A percentile compares a stretch with the other conserved stretches of the same genome.
phyloP scores from a whole-genome alignment of 1,140 invertebrate genomes.

The Cardiocondyla obscurior region DNA sequence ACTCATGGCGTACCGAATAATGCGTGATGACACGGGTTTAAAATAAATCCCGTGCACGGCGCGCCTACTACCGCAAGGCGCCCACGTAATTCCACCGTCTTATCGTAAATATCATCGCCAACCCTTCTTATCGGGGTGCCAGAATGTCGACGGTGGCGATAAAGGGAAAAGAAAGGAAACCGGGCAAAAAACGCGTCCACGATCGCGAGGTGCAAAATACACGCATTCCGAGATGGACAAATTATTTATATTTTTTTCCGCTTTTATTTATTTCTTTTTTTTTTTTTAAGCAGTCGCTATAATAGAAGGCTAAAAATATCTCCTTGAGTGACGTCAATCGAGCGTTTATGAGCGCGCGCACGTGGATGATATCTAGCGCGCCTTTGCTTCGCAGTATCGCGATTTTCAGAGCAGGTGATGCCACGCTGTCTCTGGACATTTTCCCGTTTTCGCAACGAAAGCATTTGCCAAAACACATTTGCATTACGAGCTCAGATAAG shows the following conservation, averaged over 20 bases:
- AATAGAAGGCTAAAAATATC: conserved; percentile 32
- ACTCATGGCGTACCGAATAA: conserved; percentile 50
- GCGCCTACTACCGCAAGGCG: conserved; percentile 11
- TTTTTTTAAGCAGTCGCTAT: not conserved
- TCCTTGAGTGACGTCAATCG: conserved; percentile 28
- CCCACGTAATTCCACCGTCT: conserved; percentile 10
- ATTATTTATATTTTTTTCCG: too few species aligned
- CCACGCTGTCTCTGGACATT: too few species aligned
- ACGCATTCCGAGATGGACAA: not conserved
- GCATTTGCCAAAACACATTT: too few species aligned
- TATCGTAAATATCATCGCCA: conserved; percentile 44
- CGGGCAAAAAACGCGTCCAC: not conserved
- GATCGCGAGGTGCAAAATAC: not conserved
- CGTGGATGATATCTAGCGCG: not conserved
- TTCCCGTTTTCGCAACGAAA: too few species aligned
- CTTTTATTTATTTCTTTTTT: not conserved
- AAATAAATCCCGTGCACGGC: conserved; percentile 32
- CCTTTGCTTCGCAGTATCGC: not conserved
- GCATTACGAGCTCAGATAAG: not conserved
- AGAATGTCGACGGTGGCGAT: conserved; percentile 11
- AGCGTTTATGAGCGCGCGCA: not conserved
- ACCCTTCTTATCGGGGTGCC: conserved; percentile 1
- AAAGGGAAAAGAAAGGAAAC: not conserved
- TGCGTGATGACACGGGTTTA: conserved; percentile 44
- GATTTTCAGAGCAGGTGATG: not conserved